Base-by-base conservation (phyloP, 2,888 invertebrate species). In the Hydraecia micacea region DNA sequence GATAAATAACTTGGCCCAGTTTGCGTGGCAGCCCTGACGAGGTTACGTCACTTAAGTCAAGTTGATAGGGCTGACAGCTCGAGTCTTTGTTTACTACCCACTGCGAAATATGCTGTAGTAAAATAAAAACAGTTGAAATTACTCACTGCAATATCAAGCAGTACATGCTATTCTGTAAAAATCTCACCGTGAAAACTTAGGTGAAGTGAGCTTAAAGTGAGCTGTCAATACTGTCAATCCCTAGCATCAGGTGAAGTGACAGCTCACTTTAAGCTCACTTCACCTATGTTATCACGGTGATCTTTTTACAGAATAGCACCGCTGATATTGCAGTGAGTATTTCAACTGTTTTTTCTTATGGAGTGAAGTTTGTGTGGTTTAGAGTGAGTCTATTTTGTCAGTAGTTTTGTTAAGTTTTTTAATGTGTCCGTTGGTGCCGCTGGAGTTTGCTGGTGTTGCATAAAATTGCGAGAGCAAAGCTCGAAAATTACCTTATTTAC, bases 1-100 rank as follows among this genome's bases (percentile, higher is more conserved):
- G 84, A 84, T 46, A 73, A 73, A 86, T 84, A 73, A 81, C 87
- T 82, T 87, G 87, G 77, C 87, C 88, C 79, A 80, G 80, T 87
- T 87, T 72, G 66, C 42, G 78, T 68, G 87, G 65, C 82, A 84
- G 39, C 88, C 85, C 88, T 88, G 75, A 71, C 76, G 77, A 75
- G 78, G 81, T 81, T 69, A 80, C 84, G 73, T 88, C 87, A 83
- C 82, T 80, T 83, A 75, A 55, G 76, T 81, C 80, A 77, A 85
- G 77, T 42, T 32, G 76, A 77, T 76, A 87, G 81, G 68, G 79
- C 49, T 88, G 83, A 80, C 79, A 87, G 75, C 46, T 83, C 28
- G 52, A 88, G 78, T 52, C 70, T 86, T 79, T 85, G 76, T 87
- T 78, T 74, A 79, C 68, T 70, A 68, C 58, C 21, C 49, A 46